Evolutionary conservation across 2,888 invertebrate genomes (phyloP).

Genomic region (Apamea sordens): DNA sequence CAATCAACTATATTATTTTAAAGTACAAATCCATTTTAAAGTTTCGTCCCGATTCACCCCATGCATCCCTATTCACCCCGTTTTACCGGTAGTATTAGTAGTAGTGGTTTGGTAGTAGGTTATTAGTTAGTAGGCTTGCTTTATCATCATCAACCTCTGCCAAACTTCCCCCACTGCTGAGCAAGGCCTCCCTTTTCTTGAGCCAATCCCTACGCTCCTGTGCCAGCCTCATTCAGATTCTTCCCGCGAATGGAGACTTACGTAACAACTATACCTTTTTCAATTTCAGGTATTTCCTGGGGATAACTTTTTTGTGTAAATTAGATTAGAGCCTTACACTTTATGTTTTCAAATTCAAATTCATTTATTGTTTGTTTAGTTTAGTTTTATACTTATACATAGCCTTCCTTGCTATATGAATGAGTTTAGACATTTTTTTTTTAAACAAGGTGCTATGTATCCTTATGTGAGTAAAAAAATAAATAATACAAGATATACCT

Average conservation of each 20-base stretch:
- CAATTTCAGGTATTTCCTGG: too few species aligned
- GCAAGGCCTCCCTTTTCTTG: neutral
- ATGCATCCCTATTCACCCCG: too few species aligned
- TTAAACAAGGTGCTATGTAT: neutral
- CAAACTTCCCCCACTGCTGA: neutral
- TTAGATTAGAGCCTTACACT: neutral
- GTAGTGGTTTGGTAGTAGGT: too few species aligned
- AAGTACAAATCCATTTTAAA: too few species aligned
- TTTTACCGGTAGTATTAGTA: too few species aligned
- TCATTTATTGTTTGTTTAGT: too few species aligned
- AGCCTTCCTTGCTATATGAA: neutral
- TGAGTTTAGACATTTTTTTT: too few species aligned
- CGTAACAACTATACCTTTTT: neutral
- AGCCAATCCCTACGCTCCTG: neutral
- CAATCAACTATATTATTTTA: too few species aligned
- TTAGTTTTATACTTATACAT: neutral
- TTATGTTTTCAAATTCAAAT: too few species aligned
- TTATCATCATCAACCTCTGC: neutral
- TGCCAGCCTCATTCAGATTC: neutral
- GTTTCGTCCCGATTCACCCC: too few species aligned
- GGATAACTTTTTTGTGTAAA: too few species aligned
- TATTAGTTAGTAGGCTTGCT: neutral
- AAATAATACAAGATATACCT: neutral
- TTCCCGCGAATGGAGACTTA: neutral
- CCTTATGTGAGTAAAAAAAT: neutral